phyloP scores from a whole-genome alignment of 2,113 vertebrate species.

The Casuarius casuarius region DNA sequence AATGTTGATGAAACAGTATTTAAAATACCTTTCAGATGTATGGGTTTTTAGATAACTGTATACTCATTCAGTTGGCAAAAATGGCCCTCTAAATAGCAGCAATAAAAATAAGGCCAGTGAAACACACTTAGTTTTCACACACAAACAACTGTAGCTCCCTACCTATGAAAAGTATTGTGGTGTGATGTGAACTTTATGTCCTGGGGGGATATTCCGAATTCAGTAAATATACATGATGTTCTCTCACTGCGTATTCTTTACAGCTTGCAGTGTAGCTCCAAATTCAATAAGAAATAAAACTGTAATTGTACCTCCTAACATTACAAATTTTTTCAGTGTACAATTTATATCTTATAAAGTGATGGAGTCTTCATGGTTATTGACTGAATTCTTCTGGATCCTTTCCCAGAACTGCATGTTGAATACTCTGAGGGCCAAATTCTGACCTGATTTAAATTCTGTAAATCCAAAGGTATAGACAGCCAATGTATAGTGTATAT shows the following conservation, averaged over 20 bases:
- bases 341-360: not conserved
- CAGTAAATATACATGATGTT: not conserved
- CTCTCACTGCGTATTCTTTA: constrained; percentile 20
- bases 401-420: constrained; percentile 12
- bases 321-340: not conserved
- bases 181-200: not conserved
- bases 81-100: not conserved
- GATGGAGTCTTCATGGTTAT: not conserved
- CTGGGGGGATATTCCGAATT: not conserved
- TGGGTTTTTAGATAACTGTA: not conserved
- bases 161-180: not conserved
- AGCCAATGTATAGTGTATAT: not conserved
- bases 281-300: constrained; percentile 17
- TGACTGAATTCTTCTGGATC: not conserved
- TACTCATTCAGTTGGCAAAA: not conserved
- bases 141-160: not conserved
- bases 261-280: not conserved
- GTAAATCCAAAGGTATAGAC: constrained; percentile 20
- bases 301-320: not conserved
- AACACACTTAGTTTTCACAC: not conserved
- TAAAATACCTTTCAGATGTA: not conserved
- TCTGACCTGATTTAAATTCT: constrained; percentile 16
- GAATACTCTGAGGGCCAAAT: constrained; percentile 9
- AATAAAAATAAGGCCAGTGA: not conserved
- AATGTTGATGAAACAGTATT: not conserved